phyloP scores from a whole-genome alignment of 2,888 invertebrate species.

The Toxonevra muliebris region DNA sequence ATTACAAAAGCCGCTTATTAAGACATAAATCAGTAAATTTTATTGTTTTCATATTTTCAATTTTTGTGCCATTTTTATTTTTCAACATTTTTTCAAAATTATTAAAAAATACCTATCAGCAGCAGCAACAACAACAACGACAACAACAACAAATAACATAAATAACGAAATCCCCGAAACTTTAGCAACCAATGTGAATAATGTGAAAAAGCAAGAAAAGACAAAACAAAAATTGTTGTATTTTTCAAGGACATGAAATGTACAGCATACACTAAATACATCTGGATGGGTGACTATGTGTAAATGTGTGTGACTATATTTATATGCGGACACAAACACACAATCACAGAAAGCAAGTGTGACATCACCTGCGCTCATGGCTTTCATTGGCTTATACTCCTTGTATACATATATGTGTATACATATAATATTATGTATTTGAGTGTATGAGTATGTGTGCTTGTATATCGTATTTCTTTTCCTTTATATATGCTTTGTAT shows the following conservation, averaged over 20 bases:
- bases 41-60: too few relatives aligned
- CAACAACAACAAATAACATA: slow-evolving; percentile 1
- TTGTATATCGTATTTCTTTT: not conserved
- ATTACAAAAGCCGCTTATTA: too few relatives aligned
- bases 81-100: too few relatives aligned
- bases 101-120: too few relatives aligned
- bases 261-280: not conserved
- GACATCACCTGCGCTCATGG: not conserved
- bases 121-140: not conserved
- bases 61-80: too few relatives aligned
- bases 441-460: not conserved
- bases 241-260: slow-evolving; percentile 1
- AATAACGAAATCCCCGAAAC: not conserved
- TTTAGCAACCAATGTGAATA: not conserved
- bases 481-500: not conserved
- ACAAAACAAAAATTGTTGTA: slow-evolving; percentile 26
- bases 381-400: not conserved
- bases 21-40: too few relatives aligned
- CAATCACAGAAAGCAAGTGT: too few relatives aligned
- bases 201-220: slow-evolving; percentile 9
- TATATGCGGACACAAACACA: too few relatives aligned
- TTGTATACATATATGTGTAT: not conserved
- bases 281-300: not conserved
- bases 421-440: not conserved
- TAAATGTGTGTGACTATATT: too few relatives aligned